These are phyloP conservation scores for Leuciscus idus DNA, from an alignment of 2,113 vertebrate species.

Conservation along the genomic window DNA sequence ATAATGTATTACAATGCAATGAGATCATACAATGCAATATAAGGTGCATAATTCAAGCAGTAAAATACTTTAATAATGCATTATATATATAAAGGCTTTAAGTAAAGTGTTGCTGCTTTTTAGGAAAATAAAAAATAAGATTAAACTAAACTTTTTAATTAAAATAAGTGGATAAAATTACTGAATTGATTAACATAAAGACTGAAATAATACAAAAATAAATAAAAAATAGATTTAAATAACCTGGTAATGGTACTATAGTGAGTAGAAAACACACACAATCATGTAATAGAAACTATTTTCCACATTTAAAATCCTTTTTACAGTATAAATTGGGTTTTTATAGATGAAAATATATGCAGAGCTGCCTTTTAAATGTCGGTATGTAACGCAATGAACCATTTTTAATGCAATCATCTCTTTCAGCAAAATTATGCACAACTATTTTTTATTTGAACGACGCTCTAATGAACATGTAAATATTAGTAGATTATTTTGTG, in stretches of 20 bases:
- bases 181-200: no score
- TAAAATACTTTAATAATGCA: no score
- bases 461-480: neutral
- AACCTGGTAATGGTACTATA: neutral
- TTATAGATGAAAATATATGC: neutral
- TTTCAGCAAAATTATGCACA: neutral
- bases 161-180: no score
- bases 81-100: no score
- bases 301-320: neutral
- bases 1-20: no score
- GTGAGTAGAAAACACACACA: neutral
- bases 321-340: neutral
- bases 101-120: no score
- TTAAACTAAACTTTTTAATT: no score
- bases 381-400: neutral
- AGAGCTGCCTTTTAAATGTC: neutral
- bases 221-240: neutral
- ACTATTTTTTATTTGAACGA: neutral
- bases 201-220: neutral
- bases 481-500: neutral
- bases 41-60: no score
- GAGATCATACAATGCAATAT: no score
- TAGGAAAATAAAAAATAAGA: no score
- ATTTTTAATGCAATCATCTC: neutral
- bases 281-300: neutral